Evolutionary conservation across 2,113 vertebrate genomes (phyloP).

Genomic region (Lipotes vexillifer): DNA sequence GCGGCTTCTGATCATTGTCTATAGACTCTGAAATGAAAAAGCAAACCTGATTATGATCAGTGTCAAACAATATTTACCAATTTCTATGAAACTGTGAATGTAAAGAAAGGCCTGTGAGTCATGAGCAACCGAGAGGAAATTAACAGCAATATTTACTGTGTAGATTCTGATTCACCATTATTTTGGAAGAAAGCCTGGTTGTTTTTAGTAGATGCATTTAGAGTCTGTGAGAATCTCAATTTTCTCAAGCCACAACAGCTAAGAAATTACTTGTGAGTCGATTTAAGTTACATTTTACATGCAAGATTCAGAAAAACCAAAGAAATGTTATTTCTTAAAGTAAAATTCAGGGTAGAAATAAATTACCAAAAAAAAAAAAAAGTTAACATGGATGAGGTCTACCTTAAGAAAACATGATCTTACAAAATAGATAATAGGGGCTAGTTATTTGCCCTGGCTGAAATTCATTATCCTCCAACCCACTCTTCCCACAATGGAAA

Average conservation of each 20-base stretch:
- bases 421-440: not conserved
- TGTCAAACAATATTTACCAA: constrained; percentile 15
- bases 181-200: not conserved
- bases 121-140: not conserved
- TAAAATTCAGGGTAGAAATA: not conserved
- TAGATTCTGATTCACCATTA: not conserved
- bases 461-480: not conserved
- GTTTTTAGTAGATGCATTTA: not conserved
- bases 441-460: not conserved
- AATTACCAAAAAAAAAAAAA: not conserved
- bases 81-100: constrained; percentile 28
- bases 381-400: not conserved
- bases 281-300: not conserved
- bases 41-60: not conserved
- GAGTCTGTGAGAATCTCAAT: not conserved
- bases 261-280: not conserved
- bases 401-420: not conserved
- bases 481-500: not conserved
- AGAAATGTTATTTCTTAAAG: not conserved
- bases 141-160: not conserved
- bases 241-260: not conserved
- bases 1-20: constrained; percentile 21
- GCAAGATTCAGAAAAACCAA: not conserved
- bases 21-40: constrained; percentile 36
- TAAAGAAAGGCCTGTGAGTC: not conserved